Conservation (phyloP, 2,113 vertebrate species). For the Colinus virginianus region DNA sequence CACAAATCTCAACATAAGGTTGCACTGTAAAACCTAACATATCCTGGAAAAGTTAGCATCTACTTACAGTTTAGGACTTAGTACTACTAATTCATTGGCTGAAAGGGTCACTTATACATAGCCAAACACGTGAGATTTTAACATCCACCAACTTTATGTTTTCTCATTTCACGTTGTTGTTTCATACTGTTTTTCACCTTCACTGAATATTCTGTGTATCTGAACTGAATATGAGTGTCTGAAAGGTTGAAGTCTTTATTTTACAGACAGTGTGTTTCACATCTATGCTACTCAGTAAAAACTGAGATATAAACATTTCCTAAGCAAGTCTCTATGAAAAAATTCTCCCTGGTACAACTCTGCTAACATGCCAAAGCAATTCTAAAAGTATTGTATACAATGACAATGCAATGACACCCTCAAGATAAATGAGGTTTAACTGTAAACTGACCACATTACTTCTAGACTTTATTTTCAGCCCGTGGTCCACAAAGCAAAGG, state of each 20-base stretch:
- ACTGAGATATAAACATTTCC: constrained; percentile 8
- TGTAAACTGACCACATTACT: not conserved
- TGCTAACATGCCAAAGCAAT: not conserved
- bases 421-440: constrained; percentile 22
- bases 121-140: constrained; percentile 31
- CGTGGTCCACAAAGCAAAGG: not conserved
- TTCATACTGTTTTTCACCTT: not conserved
- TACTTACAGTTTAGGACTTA: constrained; percentile 25
- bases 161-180: not conserved
- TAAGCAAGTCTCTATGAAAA: not conserved
- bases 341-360: not conserved
- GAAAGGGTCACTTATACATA: constrained; percentile 37
- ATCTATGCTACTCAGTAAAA: constrained; percentile 7
- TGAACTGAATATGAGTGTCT: not conserved
- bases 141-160: not conserved
- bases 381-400: constrained; percentile 1
- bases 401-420: not conserved
- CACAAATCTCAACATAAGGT: not conserved
- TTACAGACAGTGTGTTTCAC: not conserved
- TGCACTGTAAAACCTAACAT: constrained; percentile 28
- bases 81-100: not conserved
- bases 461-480: not conserved
- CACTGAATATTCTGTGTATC: not conserved
- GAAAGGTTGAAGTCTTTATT: not conserved
- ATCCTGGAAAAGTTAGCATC: constrained; percentile 11